phyloP scores from a whole-genome alignment of 2,113 vertebrate genomes.

The Pampusana beccarii region DNA sequence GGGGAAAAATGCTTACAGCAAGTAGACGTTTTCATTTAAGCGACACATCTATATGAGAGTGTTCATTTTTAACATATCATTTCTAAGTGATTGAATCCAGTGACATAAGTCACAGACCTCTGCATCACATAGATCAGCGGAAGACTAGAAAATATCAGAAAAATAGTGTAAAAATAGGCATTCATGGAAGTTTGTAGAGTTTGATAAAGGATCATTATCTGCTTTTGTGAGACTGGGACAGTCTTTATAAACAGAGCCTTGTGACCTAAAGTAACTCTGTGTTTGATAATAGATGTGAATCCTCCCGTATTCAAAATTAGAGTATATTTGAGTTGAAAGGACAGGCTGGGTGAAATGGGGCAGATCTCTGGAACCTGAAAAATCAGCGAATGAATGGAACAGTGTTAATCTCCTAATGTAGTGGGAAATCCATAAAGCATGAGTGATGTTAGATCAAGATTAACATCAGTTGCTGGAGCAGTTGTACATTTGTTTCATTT shows the following conservation, averaged over 20 bases:
- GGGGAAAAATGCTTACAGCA: background rate
- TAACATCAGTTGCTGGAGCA: background rate
- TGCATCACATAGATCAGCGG: background rate
- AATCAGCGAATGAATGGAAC: background rate
- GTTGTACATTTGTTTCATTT: conserved; percentile 57
- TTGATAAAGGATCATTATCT: background rate
- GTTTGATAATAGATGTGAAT: background rate
- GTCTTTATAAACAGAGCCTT: background rate
- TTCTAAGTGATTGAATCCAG: background rate
- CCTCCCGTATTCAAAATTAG: background rate
- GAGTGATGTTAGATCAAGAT: conserved; percentile 45
- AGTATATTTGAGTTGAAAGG: background rate
- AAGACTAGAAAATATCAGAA: background rate
- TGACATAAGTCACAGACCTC: background rate
- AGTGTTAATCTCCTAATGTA: conserved; percentile 23
- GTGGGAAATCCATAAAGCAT: conserved; percentile 24
- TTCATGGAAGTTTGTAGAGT: background rate
- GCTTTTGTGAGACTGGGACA: background rate
- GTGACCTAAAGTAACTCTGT: background rate
- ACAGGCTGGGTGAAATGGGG: background rate
- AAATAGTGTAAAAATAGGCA: background rate
- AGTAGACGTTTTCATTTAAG: background rate
- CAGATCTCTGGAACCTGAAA: conserved; percentile 16
- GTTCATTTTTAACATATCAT: background rate
- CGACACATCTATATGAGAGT: background rate